Evolutionary conservation across 2,113 vertebrate genomes (phyloP), one percentile per base, ranked within the genome.

Genomic region (Anarrhichthys ocellatus): DNA sequence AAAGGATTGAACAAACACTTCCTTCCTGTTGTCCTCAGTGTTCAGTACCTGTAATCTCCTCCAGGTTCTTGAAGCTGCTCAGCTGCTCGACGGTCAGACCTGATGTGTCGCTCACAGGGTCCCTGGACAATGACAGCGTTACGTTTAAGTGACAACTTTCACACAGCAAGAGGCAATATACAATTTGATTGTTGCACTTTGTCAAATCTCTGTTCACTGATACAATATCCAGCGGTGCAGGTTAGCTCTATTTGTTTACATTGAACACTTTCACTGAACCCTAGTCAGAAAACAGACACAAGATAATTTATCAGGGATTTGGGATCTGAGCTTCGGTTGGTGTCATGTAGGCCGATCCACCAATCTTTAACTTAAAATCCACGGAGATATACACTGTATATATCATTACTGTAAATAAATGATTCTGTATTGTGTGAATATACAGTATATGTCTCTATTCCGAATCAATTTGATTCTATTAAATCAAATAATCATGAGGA

Each of bases 31-130:
- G 48, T 56, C n/a, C 36, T 40, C 34, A 34, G 11, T 36, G 15
- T 29, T 61, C 6, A n/a, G 64, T 94, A 98, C 98, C 98, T 79
- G 97, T 98, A 59, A 99, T 97, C 93, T 99, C 98, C 88, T 97
- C 96, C 87, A 99, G 90, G 9, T 83, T 94, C 88, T 91, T 94
- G 1, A 99, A 99, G 52, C 93, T 91, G 2, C 75, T 85, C 42
- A 99, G 95, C 78, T 97, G 94, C 67, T 95, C 87, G 1, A 92
- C 86, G 78, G 93, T 93, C 79, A 99, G 90, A 0, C 96, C 95
- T 0, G 94, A 93, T 0, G 77, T 94, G 90, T 95, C 96, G 56
- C 94, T 95, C 58, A 22, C 82, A 14, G 94, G 91, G 87, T 98
- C 95, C 73, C 97, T 99, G 87, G 10, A 82, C 2, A 14, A 61